Evolutionary conservation across 2,888 invertebrate species (phyloP).

Genomic region (Saturnia japonica): DNA sequence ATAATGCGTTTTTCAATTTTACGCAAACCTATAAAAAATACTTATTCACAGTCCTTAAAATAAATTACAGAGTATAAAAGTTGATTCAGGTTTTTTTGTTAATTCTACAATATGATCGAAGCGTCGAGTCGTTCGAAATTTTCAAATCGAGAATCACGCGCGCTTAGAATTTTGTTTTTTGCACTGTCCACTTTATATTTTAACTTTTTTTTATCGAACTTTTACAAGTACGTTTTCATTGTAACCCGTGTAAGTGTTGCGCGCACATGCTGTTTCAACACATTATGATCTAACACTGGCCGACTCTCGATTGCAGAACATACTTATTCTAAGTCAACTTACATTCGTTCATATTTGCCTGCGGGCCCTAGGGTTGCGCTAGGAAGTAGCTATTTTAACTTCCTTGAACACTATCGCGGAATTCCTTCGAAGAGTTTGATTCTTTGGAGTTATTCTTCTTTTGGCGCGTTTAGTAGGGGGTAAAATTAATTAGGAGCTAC

Average conservation of each 20-base stretch:
- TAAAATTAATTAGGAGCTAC: too few species aligned
- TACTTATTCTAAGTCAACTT: slow-evolving; percentile 83
- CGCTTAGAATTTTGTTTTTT: background rate
- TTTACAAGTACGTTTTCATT: slow-evolving; percentile 61
- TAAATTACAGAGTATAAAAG: background rate
- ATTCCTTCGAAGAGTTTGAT: background rate
- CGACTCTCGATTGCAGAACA: slow-evolving; percentile 80
- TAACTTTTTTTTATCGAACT: background rate
- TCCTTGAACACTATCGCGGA: background rate
- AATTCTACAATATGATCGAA: background rate
- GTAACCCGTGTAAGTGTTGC: slow-evolving; percentile 62
- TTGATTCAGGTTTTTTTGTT: background rate
- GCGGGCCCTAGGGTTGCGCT: slow-evolving; percentile 78
- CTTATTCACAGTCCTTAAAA: background rate
- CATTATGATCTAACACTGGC: slow-evolving; percentile 83
- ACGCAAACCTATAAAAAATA: background rate
- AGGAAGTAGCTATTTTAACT: slow-evolving; percentile 37
- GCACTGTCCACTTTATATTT: background rate
- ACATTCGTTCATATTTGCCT: slow-evolving; percentile 83
- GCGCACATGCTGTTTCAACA: slow-evolving; percentile 81
- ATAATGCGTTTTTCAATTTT: background rate
- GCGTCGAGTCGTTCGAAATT: background rate
- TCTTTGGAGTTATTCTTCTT: background rate
- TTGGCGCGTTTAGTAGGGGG: too few species aligned
- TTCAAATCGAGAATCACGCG: background rate